These are phyloP conservation scores for Campylorhamphus procurvoides DNA, from an alignment of 2,113 vertebrate species.

Conservation along the genomic window DNA sequence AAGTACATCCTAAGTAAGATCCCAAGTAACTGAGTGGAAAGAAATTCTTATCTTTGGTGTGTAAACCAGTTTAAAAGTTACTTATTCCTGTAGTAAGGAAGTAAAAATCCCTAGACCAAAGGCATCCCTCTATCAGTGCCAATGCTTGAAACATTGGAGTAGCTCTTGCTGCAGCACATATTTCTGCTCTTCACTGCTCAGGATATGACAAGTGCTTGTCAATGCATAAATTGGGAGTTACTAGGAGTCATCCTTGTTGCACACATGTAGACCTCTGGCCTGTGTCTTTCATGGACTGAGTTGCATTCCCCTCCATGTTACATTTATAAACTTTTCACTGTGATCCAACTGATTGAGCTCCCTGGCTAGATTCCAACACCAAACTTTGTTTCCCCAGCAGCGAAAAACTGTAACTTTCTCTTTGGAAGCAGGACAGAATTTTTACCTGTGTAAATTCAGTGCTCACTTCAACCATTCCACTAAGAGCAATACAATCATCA, in stretches of 20 bases:
- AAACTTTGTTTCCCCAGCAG: neutral
- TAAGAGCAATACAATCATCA: neutral
- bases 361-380: neutral
- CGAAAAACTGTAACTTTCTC: neutral
- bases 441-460: slow-evolving; percentile 7
- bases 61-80: neutral
- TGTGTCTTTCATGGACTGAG: neutral
- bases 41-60: neutral
- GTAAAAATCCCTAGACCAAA: neutral
- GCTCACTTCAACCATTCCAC: neutral
- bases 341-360: neutral
- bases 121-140: neutral
- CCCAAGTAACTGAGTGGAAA: neutral
- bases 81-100: neutral
- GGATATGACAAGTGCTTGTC: neutral
- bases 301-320: neutral
- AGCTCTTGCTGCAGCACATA: neutral
- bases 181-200: neutral
- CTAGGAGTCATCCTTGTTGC: neutral
- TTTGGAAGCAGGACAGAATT: neutral
- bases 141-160: neutral
- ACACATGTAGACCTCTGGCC: neutral
- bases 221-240: neutral
- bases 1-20: neutral
- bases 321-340: neutral